Percentiles rank a stretch among this genome's conserved stretches.
phyloP scores from a whole-genome alignment of 2,113 vertebrate species.

The Lepus americanus region DNA sequence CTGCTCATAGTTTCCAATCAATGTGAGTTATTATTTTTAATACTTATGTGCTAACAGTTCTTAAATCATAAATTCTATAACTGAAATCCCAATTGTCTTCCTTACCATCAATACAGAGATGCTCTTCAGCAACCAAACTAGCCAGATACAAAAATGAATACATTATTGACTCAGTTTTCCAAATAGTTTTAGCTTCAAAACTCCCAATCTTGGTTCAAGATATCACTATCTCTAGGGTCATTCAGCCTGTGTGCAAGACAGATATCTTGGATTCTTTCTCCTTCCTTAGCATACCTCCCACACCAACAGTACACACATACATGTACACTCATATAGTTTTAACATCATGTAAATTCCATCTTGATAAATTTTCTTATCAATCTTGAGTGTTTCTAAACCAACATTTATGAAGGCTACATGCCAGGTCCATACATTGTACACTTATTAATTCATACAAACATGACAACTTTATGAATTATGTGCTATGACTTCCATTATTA shows the following conservation, averaged over 20 bases:
- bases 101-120: neutral
- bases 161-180: neutral
- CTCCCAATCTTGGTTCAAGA: neutral
- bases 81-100: neutral
- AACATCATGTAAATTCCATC: neutral
- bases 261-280: slow-evolving; percentile 7
- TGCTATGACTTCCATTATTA: neutral
- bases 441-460: neutral
- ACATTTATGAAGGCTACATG: neutral
- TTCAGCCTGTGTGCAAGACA: neutral
- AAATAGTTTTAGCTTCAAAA: neutral
- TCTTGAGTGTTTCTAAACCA: neutral
- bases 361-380: neutral
- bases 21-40: neutral
- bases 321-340: neutral
- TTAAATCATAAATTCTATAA: slow-evolving; percentile 28
- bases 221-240: neutral
- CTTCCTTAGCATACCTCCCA: neutral
- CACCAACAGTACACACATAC: neutral
- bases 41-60: neutral
- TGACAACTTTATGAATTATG: neutral
- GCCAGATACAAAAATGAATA: neutral
- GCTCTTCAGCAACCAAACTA: neutral
- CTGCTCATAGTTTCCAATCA: neutral
- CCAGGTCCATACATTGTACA: neutral